A percentile compares a stretch with the other conserved stretches of the same genome.
Evolutionary conservation across 2,888 invertebrate genomes (phyloP).

Genomic region (Selenia dentaria): DNA sequence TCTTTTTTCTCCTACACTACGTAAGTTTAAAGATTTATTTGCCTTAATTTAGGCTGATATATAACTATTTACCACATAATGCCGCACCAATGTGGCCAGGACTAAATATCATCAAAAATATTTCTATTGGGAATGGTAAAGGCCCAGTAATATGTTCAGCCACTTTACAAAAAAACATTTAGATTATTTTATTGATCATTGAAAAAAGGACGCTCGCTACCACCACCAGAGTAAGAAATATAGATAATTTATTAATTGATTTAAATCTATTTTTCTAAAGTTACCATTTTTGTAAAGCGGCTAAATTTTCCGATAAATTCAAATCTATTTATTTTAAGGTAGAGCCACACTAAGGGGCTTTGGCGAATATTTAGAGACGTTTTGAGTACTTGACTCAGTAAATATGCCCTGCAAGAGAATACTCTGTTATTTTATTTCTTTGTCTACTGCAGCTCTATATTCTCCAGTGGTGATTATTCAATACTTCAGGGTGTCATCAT

Average conservation of each 20-base stretch:
- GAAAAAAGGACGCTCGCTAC: neutral
- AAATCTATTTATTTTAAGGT: neutral
- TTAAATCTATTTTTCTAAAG: neutral
- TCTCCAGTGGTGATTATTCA: slow-evolving; percentile 39
- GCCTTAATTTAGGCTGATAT: neutral
- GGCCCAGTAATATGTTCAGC: slow-evolving; percentile 2
- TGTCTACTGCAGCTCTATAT: neutral
- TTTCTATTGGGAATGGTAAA: neutral
- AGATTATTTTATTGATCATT: neutral
- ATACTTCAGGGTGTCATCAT: slow-evolving; percentile 73
- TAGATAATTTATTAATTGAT: neutral
- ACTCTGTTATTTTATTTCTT: neutral
- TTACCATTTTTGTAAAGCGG: slow-evolving; percentile 19
- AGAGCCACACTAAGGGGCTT: neutral
- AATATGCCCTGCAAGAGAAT: neutral
- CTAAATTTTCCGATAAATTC: slow-evolving; percentile 5
- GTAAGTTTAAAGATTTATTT: slow-evolving; percentile 1
- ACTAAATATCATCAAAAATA: slow-evolving; percentile 18
- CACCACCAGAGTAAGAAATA: slow-evolving; percentile 1
- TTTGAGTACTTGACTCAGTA: neutral
- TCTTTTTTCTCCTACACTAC: slow-evolving; percentile 11
- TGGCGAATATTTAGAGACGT: neutral
- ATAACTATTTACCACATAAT: slow-evolving; percentile 3
- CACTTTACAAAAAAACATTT: slow-evolving; percentile 17
- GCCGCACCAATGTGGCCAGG: slow-evolving; percentile 1